Percentiles rank a stretch among this genome's conserved stretches.
Evolutionary conservation across 2,888 invertebrate species (phyloP).

Genomic region (Panorpa germanica): DNA sequence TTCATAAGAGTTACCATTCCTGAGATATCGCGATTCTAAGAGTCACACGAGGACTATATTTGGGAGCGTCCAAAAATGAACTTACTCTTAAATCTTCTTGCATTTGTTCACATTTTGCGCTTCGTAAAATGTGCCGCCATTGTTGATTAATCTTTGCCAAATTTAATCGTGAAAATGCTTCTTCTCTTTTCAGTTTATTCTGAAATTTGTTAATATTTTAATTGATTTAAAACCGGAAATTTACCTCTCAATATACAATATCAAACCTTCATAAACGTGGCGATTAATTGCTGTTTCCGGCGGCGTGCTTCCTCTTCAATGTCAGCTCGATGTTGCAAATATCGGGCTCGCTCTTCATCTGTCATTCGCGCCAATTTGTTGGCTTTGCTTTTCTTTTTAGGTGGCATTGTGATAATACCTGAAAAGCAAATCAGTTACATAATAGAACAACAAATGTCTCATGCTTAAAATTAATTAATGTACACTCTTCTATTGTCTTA

Average conservation of each 20-base stretch:
- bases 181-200: constrained; percentile 71
- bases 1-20: too few relatives aligned
- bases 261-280: constrained; percentile 59
- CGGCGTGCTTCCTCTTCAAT: constrained; percentile 63
- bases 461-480: too few relatives aligned
- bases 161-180: constrained; percentile 57
- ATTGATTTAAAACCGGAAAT: too few relatives aligned
- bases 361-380: constrained; percentile 66
- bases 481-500: too few relatives aligned
- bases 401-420: too few relatives aligned
- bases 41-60: constrained; percentile 2
- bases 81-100: constrained; percentile 42
- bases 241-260: constrained; percentile 3
- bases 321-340: constrained; percentile 65
- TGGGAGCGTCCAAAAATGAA: too few relatives aligned
- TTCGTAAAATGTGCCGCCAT: constrained; percentile 61
- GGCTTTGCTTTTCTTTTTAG: constrained; percentile 51
- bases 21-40: too few relatives aligned
- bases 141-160: constrained; percentile 70
- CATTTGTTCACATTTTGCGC: constrained; percentile 57
- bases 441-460: too few relatives aligned
- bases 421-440: too few relatives aligned
- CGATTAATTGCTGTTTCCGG: constrained; percentile 61
- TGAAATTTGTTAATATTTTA: constrained; percentile 19
- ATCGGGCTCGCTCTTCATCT: constrained; percentile 63